Conservation (phyloP, 2,888 invertebrate genomes). For the Leptothorax acervorum region DNA sequence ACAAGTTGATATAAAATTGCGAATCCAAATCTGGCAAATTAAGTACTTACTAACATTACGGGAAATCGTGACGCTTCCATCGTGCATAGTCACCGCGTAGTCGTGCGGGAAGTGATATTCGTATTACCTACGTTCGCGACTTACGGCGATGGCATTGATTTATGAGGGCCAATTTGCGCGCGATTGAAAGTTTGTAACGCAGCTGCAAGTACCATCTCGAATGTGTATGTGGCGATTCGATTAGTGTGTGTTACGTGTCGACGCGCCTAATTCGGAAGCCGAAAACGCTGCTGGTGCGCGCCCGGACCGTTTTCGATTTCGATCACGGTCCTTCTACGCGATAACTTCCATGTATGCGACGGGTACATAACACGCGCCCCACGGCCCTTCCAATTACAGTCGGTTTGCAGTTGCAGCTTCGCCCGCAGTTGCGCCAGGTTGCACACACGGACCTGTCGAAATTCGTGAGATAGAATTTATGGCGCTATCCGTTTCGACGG, state of each 20-base stretch:
- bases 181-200: conserved; percentile 29
- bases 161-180: conserved; percentile 36
- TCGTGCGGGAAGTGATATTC: not conserved
- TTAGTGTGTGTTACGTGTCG: conserved; percentile 57
- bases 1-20: not conserved
- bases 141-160: conserved; percentile 18
- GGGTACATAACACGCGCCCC: conserved; percentile 16
- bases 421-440: conserved; percentile 32
- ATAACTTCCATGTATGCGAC: conserved; percentile 44
- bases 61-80: not conserved
- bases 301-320: conserved; percentile 60
- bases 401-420: conserved; percentile 58
- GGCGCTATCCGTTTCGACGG: conserved; percentile 47
- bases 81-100: not conserved
- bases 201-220: conserved; percentile 28
- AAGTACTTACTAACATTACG: not conserved
- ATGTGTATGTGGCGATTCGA: conserved; percentile 47
- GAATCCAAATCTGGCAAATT: not conserved
- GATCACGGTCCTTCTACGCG: conserved; percentile 36
- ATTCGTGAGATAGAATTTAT: conserved; percentile 55
- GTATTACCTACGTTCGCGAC: not conserved
- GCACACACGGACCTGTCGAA: conserved; percentile 24
- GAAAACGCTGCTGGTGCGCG: conserved; percentile 44
- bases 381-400: conserved; percentile 59
- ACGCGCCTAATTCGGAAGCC: conserved; percentile 58